phyloP scores from a whole-genome alignment of 1,140 invertebrate genomes.

The Apis dorsata region DNA sequence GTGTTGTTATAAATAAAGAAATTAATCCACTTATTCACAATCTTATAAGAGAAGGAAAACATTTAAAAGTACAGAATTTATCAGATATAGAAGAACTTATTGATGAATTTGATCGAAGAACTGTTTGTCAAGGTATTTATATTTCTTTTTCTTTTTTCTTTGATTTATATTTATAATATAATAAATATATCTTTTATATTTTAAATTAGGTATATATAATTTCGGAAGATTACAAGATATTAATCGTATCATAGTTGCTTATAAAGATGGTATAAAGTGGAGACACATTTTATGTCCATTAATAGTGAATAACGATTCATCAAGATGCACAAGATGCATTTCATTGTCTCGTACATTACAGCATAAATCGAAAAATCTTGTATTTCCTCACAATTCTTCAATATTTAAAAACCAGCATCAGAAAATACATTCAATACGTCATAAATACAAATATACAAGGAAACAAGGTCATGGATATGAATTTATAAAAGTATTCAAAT shows the following conservation, averaged over 20 bases:
- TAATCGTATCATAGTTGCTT: slow-evolving; percentile 59
- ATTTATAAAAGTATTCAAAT: slow-evolving; percentile 26
- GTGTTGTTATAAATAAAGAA: slow-evolving; percentile 68
- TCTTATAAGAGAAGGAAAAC: slow-evolving; percentile 67
- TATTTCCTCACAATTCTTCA: background rate
- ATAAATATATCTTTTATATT: slow-evolving; percentile 38
- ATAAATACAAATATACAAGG: slow-evolving; percentile 19
- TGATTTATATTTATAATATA: slow-evolving; percentile 22
- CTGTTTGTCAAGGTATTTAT: slow-evolving; percentile 72
- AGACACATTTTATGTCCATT: slow-evolving; percentile 73
- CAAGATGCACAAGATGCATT: slow-evolving; percentile 71
- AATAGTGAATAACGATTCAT: slow-evolving; percentile 68
- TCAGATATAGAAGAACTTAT: slow-evolving; percentile 74
- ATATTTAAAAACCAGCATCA: slow-evolving; percentile 14
- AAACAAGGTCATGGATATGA: background rate
- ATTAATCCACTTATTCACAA: slow-evolving; percentile 70
- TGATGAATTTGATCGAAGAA: slow-evolving; percentile 73
- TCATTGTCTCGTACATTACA: slow-evolving; percentile 50
- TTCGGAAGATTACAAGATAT: slow-evolving; percentile 44
- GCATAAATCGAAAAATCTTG: slow-evolving; percentile 24
- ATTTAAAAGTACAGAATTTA: slow-evolving; percentile 62
- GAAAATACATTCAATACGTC: background rate
- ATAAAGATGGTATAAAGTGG: slow-evolving; percentile 72
- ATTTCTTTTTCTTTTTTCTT: background rate
- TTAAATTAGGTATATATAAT: slow-evolving; percentile 40